Base-by-base conservation (phyloP, 1,140 invertebrate genomes). In the Plutomurus gul region DNA sequence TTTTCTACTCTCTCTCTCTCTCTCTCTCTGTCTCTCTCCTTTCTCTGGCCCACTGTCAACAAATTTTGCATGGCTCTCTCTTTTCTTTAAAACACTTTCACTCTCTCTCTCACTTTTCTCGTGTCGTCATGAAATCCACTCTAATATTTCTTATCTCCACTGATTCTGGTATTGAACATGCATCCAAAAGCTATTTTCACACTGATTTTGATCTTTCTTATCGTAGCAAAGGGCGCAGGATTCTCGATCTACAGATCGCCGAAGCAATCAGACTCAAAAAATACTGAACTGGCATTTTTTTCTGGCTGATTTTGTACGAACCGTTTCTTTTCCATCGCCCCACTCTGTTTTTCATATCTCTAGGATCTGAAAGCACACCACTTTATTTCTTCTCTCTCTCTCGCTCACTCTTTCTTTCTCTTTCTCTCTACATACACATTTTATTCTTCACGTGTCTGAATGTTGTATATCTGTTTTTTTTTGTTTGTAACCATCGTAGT, bases 121-220 rank as follows among this genome's bases (percentile, higher is more conserved):
- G n/a, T 5, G 5, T 39, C 13, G 30, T 30, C 25, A 1, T 56
- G 1, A 27, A 2, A 8, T 10, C 4, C 49, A 25, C 49, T 51
- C 49, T 51, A 56, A 27, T 27, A 16, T 56, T 27, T 56, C 22
- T 30, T 7, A 22, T 27, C 51, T 11, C 25, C 18, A 3, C 16
- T n/a, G 11, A 56, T 56, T 13, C 51, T 56, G 25, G 22, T 27
- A 40, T 72, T 33, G 7, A 76, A 51, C 75, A 18, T 60, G 49
- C 75, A 39, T 18, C 46, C 18, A 30, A 70, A 30, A 72, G 60
- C 76, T 77, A 77, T 77, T 77, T 72, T 77, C 76, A 77, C 76
- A 47, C 60, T 40, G 76, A 77, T 77, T 72, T 72, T 51, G 56
- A 77, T 77, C 75, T 76, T 76, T 76, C 75, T 60, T 47, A 75